Conservation (phyloP, 2,113 vertebrate genomes). For the Progne subis region DNA sequence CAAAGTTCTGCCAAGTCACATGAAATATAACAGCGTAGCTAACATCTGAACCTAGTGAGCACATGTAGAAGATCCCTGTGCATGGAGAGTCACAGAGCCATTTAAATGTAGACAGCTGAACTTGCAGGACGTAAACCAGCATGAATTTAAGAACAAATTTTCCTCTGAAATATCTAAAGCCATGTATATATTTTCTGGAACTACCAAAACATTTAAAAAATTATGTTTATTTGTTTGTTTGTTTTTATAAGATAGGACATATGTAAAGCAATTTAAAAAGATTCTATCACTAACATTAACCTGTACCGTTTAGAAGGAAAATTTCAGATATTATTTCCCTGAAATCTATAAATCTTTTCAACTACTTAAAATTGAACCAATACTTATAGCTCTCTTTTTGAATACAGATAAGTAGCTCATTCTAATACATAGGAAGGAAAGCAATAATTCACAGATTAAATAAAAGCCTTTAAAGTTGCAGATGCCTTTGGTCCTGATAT, state of each 20-base stretch:
- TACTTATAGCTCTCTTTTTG: constrained; percentile 12
- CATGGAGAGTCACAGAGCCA: neutral
- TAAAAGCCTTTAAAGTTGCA: neutral
- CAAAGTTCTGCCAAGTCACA: neutral
- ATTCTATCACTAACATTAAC: neutral
- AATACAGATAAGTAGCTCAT: constrained; percentile 11
- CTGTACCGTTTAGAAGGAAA: neutral
- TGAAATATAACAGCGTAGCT: neutral
- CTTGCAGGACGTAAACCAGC: neutral
- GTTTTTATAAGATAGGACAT: neutral
- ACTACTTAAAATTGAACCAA: neutral
- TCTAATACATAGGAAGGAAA: neutral
- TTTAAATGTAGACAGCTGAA: constrained; percentile 7
- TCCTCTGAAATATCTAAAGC: neutral
- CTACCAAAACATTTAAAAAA: neutral
- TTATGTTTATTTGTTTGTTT: neutral
- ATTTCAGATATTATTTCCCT: neutral
- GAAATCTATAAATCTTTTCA: constrained; percentile 32
- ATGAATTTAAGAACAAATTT: neutral
- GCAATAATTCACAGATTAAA: constrained; percentile 37
- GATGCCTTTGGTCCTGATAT: constrained; percentile 1
- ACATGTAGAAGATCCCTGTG: neutral
- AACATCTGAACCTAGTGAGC: neutral
- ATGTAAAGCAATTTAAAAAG: neutral
- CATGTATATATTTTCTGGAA: neutral